phyloP scores from a whole-genome alignment of 1,140 invertebrate genomes.

The Medauroidea extradentata region DNA sequence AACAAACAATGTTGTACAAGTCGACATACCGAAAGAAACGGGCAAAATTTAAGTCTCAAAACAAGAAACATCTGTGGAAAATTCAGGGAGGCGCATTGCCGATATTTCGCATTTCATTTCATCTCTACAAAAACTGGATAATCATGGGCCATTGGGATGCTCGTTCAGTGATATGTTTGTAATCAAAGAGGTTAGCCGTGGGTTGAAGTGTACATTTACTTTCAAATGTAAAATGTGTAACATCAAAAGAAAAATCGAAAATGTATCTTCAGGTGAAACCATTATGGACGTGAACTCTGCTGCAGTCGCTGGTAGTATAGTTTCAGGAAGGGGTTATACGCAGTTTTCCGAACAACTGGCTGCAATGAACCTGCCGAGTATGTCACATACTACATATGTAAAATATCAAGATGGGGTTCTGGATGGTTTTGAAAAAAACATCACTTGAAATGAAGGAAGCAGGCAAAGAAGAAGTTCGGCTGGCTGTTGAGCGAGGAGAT shows the following conservation, averaged over 20 bases:
- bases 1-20: too few species aligned
- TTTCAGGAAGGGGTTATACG: background rate
- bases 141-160: background rate
- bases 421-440: slow-evolving; percentile 12
- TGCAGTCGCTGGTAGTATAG: slow-evolving; percentile 1
- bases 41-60: too few species aligned
- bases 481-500: slow-evolving; percentile 22
- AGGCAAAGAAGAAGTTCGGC: slow-evolving; percentile 18
- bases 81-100: slow-evolving; percentile 14
- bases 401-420: background rate
- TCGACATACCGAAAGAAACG: too few species aligned
- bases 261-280: background rate
- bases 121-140: slow-evolving; percentile 2
- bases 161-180: background rate
- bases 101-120: slow-evolving; percentile 16
- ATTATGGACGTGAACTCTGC: slow-evolving; percentile 9
- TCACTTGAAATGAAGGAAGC: slow-evolving; percentile 13
- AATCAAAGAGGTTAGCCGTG: background rate
- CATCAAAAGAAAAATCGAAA: background rate
- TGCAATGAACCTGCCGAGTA: background rate
- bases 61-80: too few species aligned
- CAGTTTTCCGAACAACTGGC: background rate
- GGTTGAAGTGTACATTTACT: background rate
- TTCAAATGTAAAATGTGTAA: slow-evolving; percentile 10
- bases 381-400: background rate